Base-by-base conservation (phyloP, 2,888 invertebrate genomes). In the Tenthredo amoena region DNA sequence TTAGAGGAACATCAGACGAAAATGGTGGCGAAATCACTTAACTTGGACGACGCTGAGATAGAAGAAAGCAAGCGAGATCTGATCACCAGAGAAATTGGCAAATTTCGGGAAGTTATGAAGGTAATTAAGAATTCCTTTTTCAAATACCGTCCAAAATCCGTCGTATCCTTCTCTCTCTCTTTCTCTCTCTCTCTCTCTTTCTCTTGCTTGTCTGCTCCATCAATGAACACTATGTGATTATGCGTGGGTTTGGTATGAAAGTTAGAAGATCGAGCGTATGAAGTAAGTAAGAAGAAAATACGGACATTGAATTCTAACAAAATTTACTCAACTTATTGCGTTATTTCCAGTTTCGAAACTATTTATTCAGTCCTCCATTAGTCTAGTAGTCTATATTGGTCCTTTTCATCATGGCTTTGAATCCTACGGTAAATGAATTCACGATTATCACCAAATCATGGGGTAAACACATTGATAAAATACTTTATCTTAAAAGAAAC, bases 81-180 rank as follows among this genome's bases (percentile, higher is more conserved):
- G 90, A 99, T 99, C 90, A 98, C 98, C 91, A 96, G 99, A 90
- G 99, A 99, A 95, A 99, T 99, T 94, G 98, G 98, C 91, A 98
- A 98, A 94, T 99, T 99, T 95, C 96, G 99, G 87, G 99, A 99
- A 95, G 97, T 98, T 89, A 99, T 98, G 97, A 98, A 98, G 97
- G 98, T 98, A 96, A 95, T 95, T 89, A 88, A 68, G 68, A 83
- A 83, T 68, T 83, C 26, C 62, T 47, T 9, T 83, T 43, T 65
- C n/a, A 43, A 47, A 31, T 68, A 83, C 12, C 12, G n/a, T 81
- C 81, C 81, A 43, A 81, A 58, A 15, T 37, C 81, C 62, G 43
- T 81, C 68, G 34, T 34, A 68, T 68, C 68, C 68, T 31, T 34
- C 34, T 68, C 65, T 31, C 31, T 31, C 15, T 65, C 15, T 31